Base-by-base conservation (phyloP, 1,140 invertebrate species). In the Philaenus spumarius region DNA sequence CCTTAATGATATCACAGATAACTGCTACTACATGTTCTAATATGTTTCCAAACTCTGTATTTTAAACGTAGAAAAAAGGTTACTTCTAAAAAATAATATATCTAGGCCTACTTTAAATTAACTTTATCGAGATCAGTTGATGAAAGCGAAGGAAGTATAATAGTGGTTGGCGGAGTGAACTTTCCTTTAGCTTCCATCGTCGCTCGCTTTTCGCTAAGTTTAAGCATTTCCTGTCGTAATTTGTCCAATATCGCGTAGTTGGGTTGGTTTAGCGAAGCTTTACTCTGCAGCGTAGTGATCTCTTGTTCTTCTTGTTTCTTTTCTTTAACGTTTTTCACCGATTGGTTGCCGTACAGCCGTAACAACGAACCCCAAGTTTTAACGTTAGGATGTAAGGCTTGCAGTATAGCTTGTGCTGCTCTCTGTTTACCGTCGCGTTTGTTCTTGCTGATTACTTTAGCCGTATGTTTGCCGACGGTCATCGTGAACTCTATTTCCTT, bases 371-470 rank as follows among this genome's bases (percentile, higher is more conserved):
- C 95, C 93, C 95, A 97, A n/a, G 87, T 93, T 11, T 81, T 83
- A 37, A 97, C 90, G 69, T 97, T 91, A 1, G 94, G 93, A 78
- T 97, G 94, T 23, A 96, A 73, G 30, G 81, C 80, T 73, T 96
- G 89, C 26, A 98, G 72, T 63, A 98, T 94, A n/a, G 90, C 85
- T 75, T 98, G 95, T 14, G 94, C 93, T 11, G 95, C 95, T 65
- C 90, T 77, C 70, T 98, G 95, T 73, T 98, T 98, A n/a, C 95
- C 95, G 67, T 95, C 94, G 66, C 93, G 84, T 75, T 98, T 98
- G 75, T 97, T 98, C 68, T 93, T 91, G 72, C 94, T 97, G 7
- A 84, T 70, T 66, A 93, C 89, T n/a, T 84, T 85, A 4, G 89
- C 89, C 14, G 82, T 86, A 68, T 97, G 93, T 69, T 95, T 93